A percentile compares a stretch with the other conserved stretches of the same genome.
Evolutionary conservation across 2,797 vertebrate genomes (phyloP).

Genomic region (Liasis olivaceus): DNA sequence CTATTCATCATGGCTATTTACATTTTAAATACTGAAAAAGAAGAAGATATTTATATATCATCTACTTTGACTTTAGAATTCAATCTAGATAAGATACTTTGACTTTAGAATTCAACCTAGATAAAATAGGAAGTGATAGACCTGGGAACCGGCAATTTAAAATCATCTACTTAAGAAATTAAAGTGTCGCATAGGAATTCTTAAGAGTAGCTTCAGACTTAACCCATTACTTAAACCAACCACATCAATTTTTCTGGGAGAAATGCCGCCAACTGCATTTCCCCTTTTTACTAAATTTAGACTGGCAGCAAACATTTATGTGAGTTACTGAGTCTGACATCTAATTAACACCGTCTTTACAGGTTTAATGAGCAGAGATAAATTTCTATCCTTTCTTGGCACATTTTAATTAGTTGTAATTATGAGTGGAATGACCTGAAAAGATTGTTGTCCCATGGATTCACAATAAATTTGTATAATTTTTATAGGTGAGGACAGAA

Average conservation of each 20-base stretch:
- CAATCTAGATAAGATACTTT: background rate
- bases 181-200: background rate
- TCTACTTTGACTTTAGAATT: background rate
- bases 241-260: constrained; percentile 1
- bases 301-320: constrained; percentile 76
- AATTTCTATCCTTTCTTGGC: constrained; percentile 83
- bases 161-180: background rate
- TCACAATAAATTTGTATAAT: constrained; percentile 74
- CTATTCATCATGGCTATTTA: background rate
- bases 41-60: background rate
- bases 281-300: constrained; percentile 69
- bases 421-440: constrained; percentile 80
- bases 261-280: constrained; percentile 15
- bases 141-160: background rate
- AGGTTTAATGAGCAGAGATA: constrained; percentile 85
- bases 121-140: background rate
- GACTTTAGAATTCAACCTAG: background rate
- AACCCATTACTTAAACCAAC: constrained; percentile 27
- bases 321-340: constrained; percentile 81
- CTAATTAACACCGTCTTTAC: constrained; percentile 83
- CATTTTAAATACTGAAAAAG: background rate
- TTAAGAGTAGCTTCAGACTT: background rate
- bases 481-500: constrained; percentile 63
- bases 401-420: constrained; percentile 87
- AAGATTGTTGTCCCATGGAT: constrained; percentile 76